These are phyloP conservation scores for Scrobipalpa costella DNA, from an alignment of 2,888 invertebrate genomes.

Conservation along the genomic window DNA sequence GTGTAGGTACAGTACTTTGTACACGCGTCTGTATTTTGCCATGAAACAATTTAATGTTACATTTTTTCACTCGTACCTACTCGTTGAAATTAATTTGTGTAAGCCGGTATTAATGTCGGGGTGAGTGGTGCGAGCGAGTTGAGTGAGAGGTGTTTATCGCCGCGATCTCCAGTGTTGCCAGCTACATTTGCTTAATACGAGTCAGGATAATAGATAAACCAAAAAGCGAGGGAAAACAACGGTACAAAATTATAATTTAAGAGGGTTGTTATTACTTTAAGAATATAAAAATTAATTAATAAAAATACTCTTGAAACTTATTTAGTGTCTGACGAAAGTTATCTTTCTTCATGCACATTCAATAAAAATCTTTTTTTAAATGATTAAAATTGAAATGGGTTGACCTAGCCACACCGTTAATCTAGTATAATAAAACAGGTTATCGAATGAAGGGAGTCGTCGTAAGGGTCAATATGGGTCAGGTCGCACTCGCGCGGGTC, in stretches of 20 bases:
- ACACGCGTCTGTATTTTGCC: conserved; percentile 1
- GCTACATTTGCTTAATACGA: background rate
- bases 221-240: background rate
- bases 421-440: conserved; percentile 46
- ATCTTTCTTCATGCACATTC: background rate
- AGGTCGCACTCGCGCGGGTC: conserved; percentile 16
- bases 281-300: too few relatives aligned
- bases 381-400: background rate
- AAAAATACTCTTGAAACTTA: too few relatives aligned
- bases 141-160: conserved; percentile 54
- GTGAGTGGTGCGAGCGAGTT: conserved; percentile 47
- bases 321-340: too few relatives aligned
- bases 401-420: conserved; percentile 39
- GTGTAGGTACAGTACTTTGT: too few relatives aligned
- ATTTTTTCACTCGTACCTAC: too few relatives aligned
- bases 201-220: background rate
- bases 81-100: conserved; percentile 22
- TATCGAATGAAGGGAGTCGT: conserved; percentile 7
- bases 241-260: background rate
- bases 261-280: background rate
- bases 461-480: conserved; percentile 8
- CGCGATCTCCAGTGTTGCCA: conserved; percentile 14
- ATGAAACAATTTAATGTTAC: background rate
- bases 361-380: background rate
- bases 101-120: conserved; percentile 16